Evolutionary conservation across 2,113 vertebrate genomes (phyloP).

Genomic region (Hydropotes inermis): DNA sequence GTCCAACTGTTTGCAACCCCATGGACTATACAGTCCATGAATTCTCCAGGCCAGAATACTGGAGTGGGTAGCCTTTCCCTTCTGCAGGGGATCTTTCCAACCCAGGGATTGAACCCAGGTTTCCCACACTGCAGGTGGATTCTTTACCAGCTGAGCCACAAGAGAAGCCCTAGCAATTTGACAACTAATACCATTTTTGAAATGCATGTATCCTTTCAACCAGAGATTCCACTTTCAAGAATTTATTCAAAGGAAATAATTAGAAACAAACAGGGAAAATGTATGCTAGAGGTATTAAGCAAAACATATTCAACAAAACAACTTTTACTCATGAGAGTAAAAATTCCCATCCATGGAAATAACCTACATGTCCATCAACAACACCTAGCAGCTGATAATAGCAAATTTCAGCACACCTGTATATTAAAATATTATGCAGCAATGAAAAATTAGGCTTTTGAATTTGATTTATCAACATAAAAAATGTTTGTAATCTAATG

Average conservation of each 20-base stretch:
- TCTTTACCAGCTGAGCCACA: neutral
- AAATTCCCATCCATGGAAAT: neutral
- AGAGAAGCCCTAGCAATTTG: neutral
- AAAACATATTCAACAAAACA: neutral
- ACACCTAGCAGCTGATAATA: neutral
- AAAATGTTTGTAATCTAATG: neutral
- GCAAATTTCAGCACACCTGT: neutral
- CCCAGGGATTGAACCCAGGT: neutral
- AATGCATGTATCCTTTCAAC: neutral
- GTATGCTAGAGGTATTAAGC: neutral
- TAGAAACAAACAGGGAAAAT: neutral
- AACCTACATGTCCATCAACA: neutral
- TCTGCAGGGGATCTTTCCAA: neutral
- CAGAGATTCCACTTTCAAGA: neutral
- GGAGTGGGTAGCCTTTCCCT: neutral
- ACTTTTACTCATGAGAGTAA: neutral
- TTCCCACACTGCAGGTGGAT: neutral
- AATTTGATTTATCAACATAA: neutral
- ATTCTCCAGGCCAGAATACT: neutral
- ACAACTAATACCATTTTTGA: neutral
- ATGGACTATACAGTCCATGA: neutral
- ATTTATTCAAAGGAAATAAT: constrained; percentile 27
- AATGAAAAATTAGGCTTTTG: neutral
- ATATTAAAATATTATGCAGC: neutral
- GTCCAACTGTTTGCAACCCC: neutral